Conservation (phyloP, 64 coral and sea anemone species). For the Montipora sp. region DNA sequence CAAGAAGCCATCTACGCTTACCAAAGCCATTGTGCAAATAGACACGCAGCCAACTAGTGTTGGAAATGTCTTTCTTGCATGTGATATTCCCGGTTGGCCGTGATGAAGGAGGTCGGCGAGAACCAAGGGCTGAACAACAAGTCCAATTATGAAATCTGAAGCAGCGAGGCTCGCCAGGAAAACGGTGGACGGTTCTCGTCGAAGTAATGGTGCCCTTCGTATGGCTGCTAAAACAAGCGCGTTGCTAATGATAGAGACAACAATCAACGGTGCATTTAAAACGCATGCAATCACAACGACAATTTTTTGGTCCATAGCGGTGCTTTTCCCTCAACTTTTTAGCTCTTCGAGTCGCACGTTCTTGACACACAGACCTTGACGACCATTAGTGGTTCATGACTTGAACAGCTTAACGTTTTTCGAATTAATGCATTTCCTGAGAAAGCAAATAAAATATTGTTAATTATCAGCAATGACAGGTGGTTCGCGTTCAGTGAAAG, state of each 20-base stretch:
- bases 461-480: too few species aligned
- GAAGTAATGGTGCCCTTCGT: constrained; percentile 19
- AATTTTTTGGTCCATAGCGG: background rate
- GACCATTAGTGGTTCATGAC: background rate
- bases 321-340: too few species aligned
- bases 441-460: too few species aligned
- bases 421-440: too few species aligned
- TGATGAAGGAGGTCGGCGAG: background rate
- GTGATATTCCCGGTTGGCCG: background rate
- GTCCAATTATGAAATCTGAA: background rate
- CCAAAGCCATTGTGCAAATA: background rate
- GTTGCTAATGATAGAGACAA: background rate
- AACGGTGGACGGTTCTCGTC: background rate
- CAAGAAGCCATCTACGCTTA: constrained; percentile 22
- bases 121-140: background rate
- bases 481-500: too few species aligned
- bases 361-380: background rate
- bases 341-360: background rate
- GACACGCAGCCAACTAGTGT: background rate
- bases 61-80: background rate
- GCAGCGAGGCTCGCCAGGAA: background rate
- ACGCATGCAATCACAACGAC: background rate
- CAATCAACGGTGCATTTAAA: background rate
- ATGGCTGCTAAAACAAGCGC: constrained; percentile 3
- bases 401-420: background rate